These are phyloP conservation scores for Crotalus helleri DNA, from an alignment of 2,113 vertebrate genomes.

Conservation along the genomic window DNA sequence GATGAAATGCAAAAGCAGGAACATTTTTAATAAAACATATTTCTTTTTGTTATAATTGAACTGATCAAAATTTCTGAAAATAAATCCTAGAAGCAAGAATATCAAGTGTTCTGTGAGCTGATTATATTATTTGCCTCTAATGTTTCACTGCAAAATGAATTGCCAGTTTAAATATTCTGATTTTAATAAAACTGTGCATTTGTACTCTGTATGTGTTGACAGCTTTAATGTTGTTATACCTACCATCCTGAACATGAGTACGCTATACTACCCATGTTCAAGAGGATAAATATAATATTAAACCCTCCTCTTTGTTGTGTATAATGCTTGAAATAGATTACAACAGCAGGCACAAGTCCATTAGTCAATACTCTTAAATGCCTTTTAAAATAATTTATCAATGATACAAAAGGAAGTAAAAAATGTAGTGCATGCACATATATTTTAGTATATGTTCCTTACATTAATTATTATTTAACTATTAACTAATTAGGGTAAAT, in stretches of 20 bases:
- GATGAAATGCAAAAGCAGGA: constrained; percentile 68
- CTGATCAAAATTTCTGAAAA: constrained; percentile 72
- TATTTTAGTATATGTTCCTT: background rate
- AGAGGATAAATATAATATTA: background rate
- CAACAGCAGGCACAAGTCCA: background rate
- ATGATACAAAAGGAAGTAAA: background rate
- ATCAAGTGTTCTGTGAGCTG: constrained; percentile 40
- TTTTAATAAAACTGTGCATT: background rate
- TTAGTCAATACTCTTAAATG: background rate
- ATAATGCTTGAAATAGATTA: background rate
- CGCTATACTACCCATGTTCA: background rate
- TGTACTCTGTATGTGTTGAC: background rate
- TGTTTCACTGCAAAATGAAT: constrained; percentile 27
- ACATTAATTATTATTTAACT: background rate
- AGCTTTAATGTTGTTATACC: background rate
- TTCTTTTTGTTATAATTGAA: constrained; percentile 76
- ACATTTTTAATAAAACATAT: constrained; percentile 77
- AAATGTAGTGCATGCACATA: background rate
- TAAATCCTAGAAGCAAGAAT: constrained; percentile 56
- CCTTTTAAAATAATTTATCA: background rate
- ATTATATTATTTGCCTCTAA: constrained; percentile 31
- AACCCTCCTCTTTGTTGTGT: background rate
- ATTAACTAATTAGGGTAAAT: background rate
- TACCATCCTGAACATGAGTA: background rate
- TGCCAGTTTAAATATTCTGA: background rate